Evolutionary conservation across 2,797 vertebrate species (phyloP).

Genomic region (Chromis chromis): DNA sequence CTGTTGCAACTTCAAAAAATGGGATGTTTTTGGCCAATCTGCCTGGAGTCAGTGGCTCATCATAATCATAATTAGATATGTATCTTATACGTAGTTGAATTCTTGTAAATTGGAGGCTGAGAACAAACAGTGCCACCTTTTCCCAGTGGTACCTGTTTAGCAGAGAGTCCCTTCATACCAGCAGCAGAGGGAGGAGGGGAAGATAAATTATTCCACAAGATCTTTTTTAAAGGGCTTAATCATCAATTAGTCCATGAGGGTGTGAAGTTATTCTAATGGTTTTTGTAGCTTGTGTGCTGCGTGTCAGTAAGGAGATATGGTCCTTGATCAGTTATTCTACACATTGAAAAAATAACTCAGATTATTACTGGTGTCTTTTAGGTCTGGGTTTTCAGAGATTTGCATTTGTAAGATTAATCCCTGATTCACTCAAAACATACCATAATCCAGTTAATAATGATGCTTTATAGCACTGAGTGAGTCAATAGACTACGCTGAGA

Average conservation of each 20-base stretch:
- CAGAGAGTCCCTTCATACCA: not conserved
- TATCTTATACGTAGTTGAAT: not conserved
- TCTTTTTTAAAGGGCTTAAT: not conserved
- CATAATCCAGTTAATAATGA: not conserved
- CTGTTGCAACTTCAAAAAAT: not conserved
- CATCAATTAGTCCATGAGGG: not conserved
- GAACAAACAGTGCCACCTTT: not conserved
- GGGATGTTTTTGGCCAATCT: not conserved
- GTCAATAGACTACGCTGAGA: not conserved
- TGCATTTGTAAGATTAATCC: not conserved
- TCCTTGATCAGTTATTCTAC: not conserved
- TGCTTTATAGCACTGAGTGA: not conserved
- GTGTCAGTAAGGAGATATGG: not conserved
- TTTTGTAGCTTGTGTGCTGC: not conserved
- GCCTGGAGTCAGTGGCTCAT: not conserved
- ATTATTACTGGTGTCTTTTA: not conserved
- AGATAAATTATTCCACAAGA: not conserved
- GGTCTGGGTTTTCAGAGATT: not conserved
- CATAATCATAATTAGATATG: not conserved
- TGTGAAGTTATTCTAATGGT: not conserved
- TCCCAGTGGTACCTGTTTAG: not conserved
- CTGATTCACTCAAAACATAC: not conserved
- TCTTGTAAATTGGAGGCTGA: not conserved
- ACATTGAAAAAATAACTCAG: not conserved
- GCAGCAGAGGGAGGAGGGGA: not conserved